Percentiles rank a stretch among this genome's conserved stretches.
These are phyloP conservation scores for Metopia argyrocephala DNA, from an alignment of 2,888 invertebrate species.

Conservation along the genomic window DNA sequence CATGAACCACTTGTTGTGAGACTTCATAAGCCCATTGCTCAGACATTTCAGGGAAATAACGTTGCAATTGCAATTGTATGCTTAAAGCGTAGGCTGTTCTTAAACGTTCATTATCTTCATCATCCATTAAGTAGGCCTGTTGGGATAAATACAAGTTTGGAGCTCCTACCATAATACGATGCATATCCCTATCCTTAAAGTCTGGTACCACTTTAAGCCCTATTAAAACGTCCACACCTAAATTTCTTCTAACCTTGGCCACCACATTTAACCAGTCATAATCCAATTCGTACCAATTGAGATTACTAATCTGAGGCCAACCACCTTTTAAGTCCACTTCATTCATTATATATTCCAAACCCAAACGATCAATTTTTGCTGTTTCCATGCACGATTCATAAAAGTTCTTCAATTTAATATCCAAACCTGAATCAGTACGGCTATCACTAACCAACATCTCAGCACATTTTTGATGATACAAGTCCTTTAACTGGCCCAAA, in stretches of 20 bases:
- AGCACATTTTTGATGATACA: slow-evolving; percentile 73
- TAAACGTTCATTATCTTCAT: slow-evolving; percentile 66
- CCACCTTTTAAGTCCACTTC: slow-evolving; percentile 72
- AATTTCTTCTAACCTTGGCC: slow-evolving; percentile 70
- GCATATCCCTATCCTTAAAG: slow-evolving; percentile 70
- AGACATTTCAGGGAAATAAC: slow-evolving; percentile 71
- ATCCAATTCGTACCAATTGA: slow-evolving; percentile 72
- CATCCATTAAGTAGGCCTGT: slow-evolving; percentile 68
- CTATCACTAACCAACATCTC: slow-evolving; percentile 69
- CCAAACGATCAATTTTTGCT: slow-evolving; percentile 65
- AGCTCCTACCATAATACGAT: slow-evolving; percentile 74
- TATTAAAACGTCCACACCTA: slow-evolving; percentile 74
- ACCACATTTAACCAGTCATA: slow-evolving; percentile 75
- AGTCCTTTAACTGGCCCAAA: slow-evolving; percentile 72
- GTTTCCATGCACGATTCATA: slow-evolving; percentile 71
- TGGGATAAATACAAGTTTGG: slow-evolving; percentile 69
- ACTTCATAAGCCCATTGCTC: slow-evolving; percentile 70
- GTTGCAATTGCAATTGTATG: slow-evolving; percentile 69
- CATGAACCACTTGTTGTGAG: slow-evolving; percentile 71
- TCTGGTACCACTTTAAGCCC: slow-evolving; percentile 74
- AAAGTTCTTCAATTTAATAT: slow-evolving; percentile 71
- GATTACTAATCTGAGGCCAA: slow-evolving; percentile 72
- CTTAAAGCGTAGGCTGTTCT: slow-evolving; percentile 64
- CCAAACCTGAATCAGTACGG: slow-evolving; percentile 69
- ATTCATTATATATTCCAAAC: slow-evolving; percentile 67